These are phyloP conservation scores for Caenorhabditis briggsae DNA, from an alignment of 1,140 invertebrate species.

Conservation along the genomic window DNA sequence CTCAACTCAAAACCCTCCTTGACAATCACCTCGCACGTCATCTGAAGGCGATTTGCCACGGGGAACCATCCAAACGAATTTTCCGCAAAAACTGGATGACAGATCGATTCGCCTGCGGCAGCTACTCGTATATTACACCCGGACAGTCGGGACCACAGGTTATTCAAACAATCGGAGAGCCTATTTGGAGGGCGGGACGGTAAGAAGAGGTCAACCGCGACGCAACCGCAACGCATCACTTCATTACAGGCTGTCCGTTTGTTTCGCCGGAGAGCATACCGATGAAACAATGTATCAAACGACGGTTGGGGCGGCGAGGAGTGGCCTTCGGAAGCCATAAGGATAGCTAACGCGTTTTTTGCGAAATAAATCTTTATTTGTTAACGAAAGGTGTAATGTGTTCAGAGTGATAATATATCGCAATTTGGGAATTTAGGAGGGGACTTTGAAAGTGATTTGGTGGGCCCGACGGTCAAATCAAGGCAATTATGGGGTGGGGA, in stretches of 20 bases:
- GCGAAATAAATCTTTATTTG: not conserved
- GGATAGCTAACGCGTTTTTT: conserved; percentile 33
- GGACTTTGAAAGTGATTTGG: too few relatives aligned
- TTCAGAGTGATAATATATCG: not conserved
- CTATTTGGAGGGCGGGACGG: conserved; percentile 18
- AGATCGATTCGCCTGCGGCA: conserved; percentile 27
- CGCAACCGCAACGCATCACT: not conserved
- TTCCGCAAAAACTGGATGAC: conserved; percentile 56
- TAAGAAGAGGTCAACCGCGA: not conserved
- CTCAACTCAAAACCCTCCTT: not conserved
- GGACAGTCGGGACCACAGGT: not conserved
- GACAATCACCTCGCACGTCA: not conserved
- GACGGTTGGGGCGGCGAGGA: conserved; percentile 62
- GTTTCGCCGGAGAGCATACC: conserved; percentile 65
- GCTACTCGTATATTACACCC: conserved; percentile 57
- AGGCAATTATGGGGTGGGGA: too few relatives aligned
- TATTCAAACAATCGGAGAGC: conserved; percentile 15
- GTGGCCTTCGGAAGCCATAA: conserved; percentile 58
- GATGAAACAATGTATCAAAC: conserved; percentile 65
- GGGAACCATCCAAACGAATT: not conserved
- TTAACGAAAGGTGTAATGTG: not conserved
- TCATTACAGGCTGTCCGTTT: conserved; percentile 46
- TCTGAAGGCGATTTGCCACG: not conserved
- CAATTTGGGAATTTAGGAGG: not conserved
- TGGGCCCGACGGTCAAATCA: too few relatives aligned